Evolutionary conservation across 2,797 vertebrate species (phyloP).

Genomic region (Myotis daubentonii): DNA sequence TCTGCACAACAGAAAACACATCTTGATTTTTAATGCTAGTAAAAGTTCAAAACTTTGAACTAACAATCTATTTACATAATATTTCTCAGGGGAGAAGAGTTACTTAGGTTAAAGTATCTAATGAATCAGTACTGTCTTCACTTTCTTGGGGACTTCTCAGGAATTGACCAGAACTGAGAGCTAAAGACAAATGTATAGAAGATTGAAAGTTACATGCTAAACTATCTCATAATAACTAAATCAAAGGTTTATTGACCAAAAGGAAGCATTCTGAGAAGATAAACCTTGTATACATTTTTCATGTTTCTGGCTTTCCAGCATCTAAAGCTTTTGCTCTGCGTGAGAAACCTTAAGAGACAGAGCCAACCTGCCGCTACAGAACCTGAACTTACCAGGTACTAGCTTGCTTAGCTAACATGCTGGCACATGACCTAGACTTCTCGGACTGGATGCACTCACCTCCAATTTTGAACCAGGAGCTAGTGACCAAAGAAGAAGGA

Average conservation of each 20-base stretch:
- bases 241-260: neutral
- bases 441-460: neutral
- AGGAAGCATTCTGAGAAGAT: slow-evolving; percentile 39
- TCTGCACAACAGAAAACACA: neutral
- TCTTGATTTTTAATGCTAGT: slow-evolving; percentile 44
- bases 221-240: neutral
- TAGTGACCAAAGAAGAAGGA: neutral
- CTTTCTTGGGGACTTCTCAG: neutral
- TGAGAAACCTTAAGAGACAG: neutral
- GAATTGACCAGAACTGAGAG: neutral
- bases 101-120: neutral
- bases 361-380: neutral
- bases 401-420: neutral
- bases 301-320: neutral
- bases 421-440: neutral
- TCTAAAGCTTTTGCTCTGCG: neutral
- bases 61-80: neutral
- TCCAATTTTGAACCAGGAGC: slow-evolving; percentile 18
- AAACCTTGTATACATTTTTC: neutral
- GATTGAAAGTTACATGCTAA: neutral
- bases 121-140: neutral
- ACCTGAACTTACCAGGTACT: neutral
- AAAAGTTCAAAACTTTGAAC: slow-evolving; percentile 33
- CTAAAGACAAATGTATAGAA: neutral
- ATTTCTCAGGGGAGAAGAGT: neutral